These are phyloP conservation scores for Chromobotia macracanthus DNA, from an alignment of 2,797 vertebrate genomes.

Conservation along the genomic window DNA sequence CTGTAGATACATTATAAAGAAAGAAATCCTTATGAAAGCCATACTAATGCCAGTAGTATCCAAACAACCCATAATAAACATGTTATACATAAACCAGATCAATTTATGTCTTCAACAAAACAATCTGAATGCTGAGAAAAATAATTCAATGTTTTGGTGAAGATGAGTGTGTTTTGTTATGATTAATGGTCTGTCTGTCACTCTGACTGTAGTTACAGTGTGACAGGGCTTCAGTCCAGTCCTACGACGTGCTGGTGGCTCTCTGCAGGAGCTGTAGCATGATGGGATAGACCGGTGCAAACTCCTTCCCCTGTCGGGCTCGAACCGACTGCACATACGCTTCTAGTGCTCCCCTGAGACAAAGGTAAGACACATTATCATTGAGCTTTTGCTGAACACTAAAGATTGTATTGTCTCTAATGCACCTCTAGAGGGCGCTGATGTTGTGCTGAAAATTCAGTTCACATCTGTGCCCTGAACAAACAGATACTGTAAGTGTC, in stretches of 20 bases:
- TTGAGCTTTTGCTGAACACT: not conserved
- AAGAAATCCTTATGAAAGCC: slow-evolving; percentile 1
- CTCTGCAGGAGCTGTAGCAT: slow-evolving; percentile 94
- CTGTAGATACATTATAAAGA: slow-evolving; percentile 2
- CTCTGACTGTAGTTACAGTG: no score
- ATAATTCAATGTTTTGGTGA: no score
- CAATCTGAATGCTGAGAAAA: no score
- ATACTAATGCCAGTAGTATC: not conserved
- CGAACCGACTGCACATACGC: slow-evolving; percentile 92
- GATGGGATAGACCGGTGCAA: slow-evolving; percentile 92
- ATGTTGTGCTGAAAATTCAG: not conserved
- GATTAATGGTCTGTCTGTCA: no score
- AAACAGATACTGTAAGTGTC: no score
- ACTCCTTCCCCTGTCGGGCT: slow-evolving; percentile 90
- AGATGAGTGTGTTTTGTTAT: no score
- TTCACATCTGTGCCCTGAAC: no score
- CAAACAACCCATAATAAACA: slow-evolving; percentile 10
- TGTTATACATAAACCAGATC: not conserved
- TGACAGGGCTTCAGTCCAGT: slow-evolving; percentile 33
- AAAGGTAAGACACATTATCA: not conserved
- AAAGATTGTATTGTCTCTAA: not conserved
- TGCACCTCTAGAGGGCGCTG: slow-evolving; percentile 28
- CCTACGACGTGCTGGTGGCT: slow-evolving; percentile 77
- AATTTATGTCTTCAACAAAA: no score
- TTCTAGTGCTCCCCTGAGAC: slow-evolving; percentile 86